A percentile compares a stretch with the other conserved stretches of the same genome.
Evolutionary conservation across 1,140 invertebrate genomes (phyloP).

Genomic region (Glossosoma conforme): DNA sequence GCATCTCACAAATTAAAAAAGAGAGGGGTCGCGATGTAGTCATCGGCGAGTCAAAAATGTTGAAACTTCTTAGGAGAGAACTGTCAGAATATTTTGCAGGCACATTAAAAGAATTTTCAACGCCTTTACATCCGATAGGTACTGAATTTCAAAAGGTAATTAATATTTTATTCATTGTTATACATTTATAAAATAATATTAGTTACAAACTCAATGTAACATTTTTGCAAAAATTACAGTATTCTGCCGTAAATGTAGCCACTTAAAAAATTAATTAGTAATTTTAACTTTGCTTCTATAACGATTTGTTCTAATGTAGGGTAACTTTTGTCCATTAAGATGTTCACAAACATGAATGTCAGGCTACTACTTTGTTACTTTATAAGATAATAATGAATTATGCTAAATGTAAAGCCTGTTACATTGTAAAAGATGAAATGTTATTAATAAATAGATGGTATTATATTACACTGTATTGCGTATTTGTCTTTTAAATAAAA

Average conservation of each 20-base stretch:
- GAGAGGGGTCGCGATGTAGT: constrained; percentile 1
- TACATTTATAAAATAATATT: neutral
- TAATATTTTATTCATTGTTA: neutral
- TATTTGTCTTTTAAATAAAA: too few relatives aligned
- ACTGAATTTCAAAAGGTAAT: constrained; percentile 29
- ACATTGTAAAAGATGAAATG: too few relatives aligned
- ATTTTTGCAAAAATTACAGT: neutral
- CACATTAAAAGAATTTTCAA: constrained; percentile 16
- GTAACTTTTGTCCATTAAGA: neutral
- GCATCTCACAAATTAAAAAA: neutral
- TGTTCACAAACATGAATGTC: neutral
- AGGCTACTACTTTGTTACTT: too few relatives aligned
- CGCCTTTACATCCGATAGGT: constrained; percentile 18
- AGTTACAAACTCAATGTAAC: neutral
- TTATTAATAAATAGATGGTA: too few relatives aligned
- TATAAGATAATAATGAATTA: too few relatives aligned
- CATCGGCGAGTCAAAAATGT: constrained; percentile 4
- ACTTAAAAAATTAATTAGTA: neutral
- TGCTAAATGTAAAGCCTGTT: too few relatives aligned
- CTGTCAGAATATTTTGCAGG: constrained; percentile 24
- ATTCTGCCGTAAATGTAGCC: neutral
- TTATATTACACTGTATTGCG: too few relatives aligned
- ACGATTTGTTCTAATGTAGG: neutral
- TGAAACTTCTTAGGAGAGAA: constrained; percentile 11
- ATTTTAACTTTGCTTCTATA: neutral